These are phyloP conservation scores for Apis mellifera DNA, from an alignment of 1,140 invertebrate genomes.

Conservation along the genomic window DNA sequence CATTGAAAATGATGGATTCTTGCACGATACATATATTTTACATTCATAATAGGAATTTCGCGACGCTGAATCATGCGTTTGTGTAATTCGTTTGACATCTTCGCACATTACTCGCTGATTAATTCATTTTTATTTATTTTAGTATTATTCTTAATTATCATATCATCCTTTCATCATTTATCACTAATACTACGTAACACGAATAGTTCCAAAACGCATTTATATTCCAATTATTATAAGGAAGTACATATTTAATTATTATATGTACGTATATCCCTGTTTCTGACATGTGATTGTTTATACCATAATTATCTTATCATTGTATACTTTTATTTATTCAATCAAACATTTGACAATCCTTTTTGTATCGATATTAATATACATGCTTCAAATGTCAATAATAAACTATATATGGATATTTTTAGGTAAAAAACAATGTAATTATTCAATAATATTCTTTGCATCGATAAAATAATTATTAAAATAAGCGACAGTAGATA, in stretches of 20 bases:
- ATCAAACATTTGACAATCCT: conserved; percentile 62
- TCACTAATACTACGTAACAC: conserved; percentile 40
- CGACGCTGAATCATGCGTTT: not conserved
- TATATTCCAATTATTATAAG: conserved; percentile 50
- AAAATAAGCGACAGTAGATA: not conserved
- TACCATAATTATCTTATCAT: conserved; percentile 62
- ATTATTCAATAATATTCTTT: not conserved
- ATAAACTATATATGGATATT: conserved; percentile 71
- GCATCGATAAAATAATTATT: not conserved
- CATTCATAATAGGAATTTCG: conserved; percentile 1
- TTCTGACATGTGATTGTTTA: conserved; percentile 72
- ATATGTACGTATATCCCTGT: conserved; percentile 23
- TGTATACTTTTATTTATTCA: conserved; percentile 71
- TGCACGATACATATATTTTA: not conserved
- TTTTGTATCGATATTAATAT: conserved; percentile 68
- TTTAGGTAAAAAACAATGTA: conserved; percentile 58
- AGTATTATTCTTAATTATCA: conserved; percentile 61
- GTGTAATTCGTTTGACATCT: conserved; percentile 38
- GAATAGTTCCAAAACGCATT: conserved; percentile 24
- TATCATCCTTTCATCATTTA: conserved; percentile 49
- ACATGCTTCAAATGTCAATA: conserved; percentile 65
- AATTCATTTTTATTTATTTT: conserved; percentile 72
- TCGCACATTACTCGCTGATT: conserved; percentile 60
- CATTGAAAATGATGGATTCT: not conserved
- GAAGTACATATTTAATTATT: conserved; percentile 47